Conservation (phyloP, 2,113 vertebrate genomes). For the Ondatra zibethicus region DNA sequence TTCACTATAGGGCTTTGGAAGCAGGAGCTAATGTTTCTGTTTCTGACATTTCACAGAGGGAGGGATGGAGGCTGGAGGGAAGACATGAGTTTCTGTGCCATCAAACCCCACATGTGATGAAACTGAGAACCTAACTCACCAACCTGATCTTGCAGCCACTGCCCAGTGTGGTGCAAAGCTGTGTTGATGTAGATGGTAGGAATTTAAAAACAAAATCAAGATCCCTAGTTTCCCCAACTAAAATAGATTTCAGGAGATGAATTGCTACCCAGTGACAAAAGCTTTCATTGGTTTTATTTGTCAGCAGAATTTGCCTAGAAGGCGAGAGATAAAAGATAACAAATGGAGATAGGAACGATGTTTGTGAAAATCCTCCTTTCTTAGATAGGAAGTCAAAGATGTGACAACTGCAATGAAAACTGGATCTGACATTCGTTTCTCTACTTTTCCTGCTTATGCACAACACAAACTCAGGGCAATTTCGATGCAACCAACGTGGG, state of each 20-base stretch:
- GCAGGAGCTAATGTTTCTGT: not conserved
- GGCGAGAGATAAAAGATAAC: not conserved
- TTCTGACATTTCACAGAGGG: not conserved
- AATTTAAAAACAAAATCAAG: not conserved
- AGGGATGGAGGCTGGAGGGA: not conserved
- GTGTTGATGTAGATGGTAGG: not conserved
- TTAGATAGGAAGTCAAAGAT: not conserved
- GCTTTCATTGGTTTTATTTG: not conserved
- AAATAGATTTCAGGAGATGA: not conserved
- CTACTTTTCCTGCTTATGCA: not conserved
- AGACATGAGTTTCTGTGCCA: not conserved
- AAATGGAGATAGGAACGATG: not conserved
- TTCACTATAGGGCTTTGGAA: not conserved
- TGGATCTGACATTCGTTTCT: not conserved
- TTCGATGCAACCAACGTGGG: not conserved
- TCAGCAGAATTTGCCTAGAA: not conserved
- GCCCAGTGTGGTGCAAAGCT: not conserved
- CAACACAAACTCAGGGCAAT: not conserved
- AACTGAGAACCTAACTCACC: not conserved
- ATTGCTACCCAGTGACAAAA: not conserved
- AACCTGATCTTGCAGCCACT: not conserved
- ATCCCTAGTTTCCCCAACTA: not conserved
- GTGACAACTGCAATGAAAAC: not conserved
- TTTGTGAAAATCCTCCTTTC: not conserved
- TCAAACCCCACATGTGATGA: too few relatives aligned